Conservation (phyloP, 2,888 invertebrate species). For the Ichneumoninae sp. region DNA sequence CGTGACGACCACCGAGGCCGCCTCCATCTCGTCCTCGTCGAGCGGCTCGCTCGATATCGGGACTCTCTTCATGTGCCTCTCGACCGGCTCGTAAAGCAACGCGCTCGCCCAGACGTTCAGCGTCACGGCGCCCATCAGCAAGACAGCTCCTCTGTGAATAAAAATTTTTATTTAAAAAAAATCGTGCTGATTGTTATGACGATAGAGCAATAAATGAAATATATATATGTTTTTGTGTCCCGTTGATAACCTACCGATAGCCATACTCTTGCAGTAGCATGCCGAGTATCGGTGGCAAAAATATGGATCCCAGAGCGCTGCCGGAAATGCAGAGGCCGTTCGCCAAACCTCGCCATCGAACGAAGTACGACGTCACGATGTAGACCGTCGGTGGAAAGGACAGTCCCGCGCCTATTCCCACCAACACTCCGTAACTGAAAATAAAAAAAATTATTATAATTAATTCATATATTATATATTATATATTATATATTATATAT, state of each 20-base stretch:
- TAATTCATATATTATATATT: too few species aligned
- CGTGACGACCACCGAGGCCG: conserved; percentile 67
- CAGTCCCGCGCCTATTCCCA: conserved; percentile 93
- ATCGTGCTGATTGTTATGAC: background rate
- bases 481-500: too few species aligned
- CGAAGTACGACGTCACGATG: conserved; percentile 95
- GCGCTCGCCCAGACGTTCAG: conserved; percentile 94
- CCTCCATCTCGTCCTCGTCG: conserved; percentile 79
- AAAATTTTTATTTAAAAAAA: background rate
- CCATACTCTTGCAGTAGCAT: conserved; percentile 90
- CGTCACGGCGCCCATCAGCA: conserved; percentile 93
- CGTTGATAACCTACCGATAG: conserved; percentile 87
- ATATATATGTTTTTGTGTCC: background rate
- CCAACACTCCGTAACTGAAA: conserved; percentile 91
- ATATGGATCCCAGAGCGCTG: conserved; percentile 93
- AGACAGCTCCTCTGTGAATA: conserved; percentile 89
- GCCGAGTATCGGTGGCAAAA: conserved; percentile 91
- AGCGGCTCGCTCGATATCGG: conserved; percentile 83
- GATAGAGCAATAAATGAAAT: background rate
- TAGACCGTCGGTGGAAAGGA: conserved; percentile 96
- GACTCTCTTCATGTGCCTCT: conserved; percentile 91
- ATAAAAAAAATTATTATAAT: background rate
- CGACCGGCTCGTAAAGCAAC: conserved; percentile 93
- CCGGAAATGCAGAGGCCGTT: conserved; percentile 96
- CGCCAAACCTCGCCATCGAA: conserved; percentile 91